Evolutionary conservation across 92 coral and sea anemone genomes (phyloP).

Genomic region (Montipora capitata): DNA sequence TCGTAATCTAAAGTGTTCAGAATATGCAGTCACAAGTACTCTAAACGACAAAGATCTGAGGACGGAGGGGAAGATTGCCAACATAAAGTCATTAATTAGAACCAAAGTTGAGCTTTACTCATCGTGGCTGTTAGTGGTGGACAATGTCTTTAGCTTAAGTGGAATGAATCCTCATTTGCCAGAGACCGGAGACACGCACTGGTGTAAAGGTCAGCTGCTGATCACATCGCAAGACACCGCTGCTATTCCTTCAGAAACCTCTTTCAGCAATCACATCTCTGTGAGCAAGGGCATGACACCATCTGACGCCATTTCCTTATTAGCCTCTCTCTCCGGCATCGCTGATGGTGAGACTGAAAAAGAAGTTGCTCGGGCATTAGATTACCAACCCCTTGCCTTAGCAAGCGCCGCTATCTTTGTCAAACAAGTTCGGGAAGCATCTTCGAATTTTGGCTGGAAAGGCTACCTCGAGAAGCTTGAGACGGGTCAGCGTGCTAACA

Average conservation of each 20-base stretch:
- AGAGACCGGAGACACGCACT: conserved; percentile 35
- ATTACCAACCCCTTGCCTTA: conserved; percentile 67
- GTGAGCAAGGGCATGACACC: conserved; percentile 14
- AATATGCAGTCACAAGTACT: conserved; percentile 36
- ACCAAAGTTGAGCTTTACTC: conserved; percentile 6
- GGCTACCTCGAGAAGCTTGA: background rate
- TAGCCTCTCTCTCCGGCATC: conserved; percentile 23
- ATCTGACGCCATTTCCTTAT: background rate
- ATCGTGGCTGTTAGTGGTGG: conserved; percentile 17
- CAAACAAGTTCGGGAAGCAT: conserved; percentile 21
- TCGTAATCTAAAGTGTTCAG: conserved; percentile 33
- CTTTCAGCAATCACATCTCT: conserved; percentile 11
- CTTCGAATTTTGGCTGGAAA: conserved; percentile 5
- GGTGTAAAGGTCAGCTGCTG: conserved; percentile 53
- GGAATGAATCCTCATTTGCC: conserved; percentile 12
- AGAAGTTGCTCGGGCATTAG: conserved; percentile 22
- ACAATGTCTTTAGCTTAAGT: conserved; percentile 24
- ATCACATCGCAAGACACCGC: conserved; percentile 49
- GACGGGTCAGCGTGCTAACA: conserved; percentile 6
- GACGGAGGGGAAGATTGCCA: conserved; percentile 51
- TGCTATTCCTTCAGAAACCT: conserved; percentile 34
- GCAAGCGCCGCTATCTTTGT: conserved; percentile 59
- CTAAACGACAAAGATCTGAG: conserved; percentile 11
- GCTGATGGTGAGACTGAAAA: conserved; percentile 27
- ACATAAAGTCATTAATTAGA: background rate